phyloP scores from a whole-genome alignment of 1,140 invertebrate genomes.

The Chymomyza costata region DNA sequence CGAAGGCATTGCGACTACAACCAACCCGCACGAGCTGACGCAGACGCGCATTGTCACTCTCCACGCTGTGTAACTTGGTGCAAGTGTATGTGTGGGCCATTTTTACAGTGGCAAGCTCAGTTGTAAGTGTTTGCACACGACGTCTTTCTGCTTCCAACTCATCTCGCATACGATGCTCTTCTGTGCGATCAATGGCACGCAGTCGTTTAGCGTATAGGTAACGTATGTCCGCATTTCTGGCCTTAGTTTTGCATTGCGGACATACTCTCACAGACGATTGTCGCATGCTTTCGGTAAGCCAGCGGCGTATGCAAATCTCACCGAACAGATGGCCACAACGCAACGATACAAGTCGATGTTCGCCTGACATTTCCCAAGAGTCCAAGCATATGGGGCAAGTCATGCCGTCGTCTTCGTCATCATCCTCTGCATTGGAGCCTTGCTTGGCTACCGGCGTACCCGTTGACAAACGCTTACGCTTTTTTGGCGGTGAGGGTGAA shows the following conservation, averaged over 20 bases:
- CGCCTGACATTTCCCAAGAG: conserved; percentile 88
- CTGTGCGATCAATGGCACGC: conserved; percentile 81
- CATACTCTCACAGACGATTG: conserved; percentile 79
- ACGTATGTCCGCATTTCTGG: conserved; percentile 84
- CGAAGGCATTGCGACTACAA: conserved; percentile 15
- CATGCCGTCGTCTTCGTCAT: conserved; percentile 80
- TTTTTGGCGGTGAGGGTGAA: conserved; percentile 58
- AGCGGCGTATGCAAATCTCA: conserved; percentile 86
- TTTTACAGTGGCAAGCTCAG: conserved; percentile 77
- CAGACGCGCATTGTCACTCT: conserved; percentile 46
- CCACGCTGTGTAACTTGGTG: conserved; percentile 33
- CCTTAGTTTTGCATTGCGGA: conserved; percentile 91
- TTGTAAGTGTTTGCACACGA: conserved; percentile 74
- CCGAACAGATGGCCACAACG: conserved; percentile 96
- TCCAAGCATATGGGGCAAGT: conserved; percentile 93
- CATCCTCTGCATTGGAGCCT: conserved; percentile 8
- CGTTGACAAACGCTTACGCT: conserved; percentile 47
- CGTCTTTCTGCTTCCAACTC: conserved; percentile 77
- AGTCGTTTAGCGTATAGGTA: conserved; percentile 82
- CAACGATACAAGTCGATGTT: conserved; percentile 87
- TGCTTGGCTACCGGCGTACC: conserved; percentile 16
- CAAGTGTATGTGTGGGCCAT: conserved; percentile 77
- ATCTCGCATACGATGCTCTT: conserved; percentile 78
- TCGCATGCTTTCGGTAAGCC: conserved; percentile 78
- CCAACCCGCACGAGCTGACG: conserved; percentile 34